A percentile compares a stretch with the other conserved stretches of the same genome.
phyloP scores from a whole-genome alignment of 2,113 vertebrate species.

The Callopanchax toddi region DNA sequence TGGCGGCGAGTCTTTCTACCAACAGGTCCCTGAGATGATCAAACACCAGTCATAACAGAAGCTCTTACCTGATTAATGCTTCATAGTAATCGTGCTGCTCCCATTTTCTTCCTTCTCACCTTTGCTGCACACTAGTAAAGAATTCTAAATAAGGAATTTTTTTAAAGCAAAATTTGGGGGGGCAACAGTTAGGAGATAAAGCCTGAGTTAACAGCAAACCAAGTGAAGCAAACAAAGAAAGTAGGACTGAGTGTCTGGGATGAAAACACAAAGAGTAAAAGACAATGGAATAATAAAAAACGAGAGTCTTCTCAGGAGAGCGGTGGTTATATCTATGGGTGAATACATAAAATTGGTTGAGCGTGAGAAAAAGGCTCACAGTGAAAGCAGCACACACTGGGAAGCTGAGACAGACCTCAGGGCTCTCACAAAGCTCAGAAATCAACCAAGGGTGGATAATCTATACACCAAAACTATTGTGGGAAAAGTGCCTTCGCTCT shows the following conservation, averaged over 20 bases:
- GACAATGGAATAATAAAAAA: conserved; percentile 34
- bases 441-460: conserved; percentile 71
- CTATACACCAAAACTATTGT: conserved; percentile 68
- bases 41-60: no score
- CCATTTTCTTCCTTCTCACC: not conserved
- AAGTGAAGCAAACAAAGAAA: not conserved
- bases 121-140: not conserved
- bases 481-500: conserved; percentile 65
- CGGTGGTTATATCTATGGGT: conserved; percentile 61
- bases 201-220: not conserved
- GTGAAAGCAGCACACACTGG: conserved; percentile 49
- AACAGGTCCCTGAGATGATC: no score
- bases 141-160: not conserved
- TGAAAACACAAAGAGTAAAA: conserved; percentile 28
- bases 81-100: not conserved
- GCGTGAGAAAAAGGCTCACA: conserved; percentile 65
- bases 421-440: conserved; percentile 63
- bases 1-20: no score
- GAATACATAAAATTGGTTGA: conserved; percentile 71
- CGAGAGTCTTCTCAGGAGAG: conserved; percentile 46
- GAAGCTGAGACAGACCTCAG: conserved; percentile 65
- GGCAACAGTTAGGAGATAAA: not conserved
- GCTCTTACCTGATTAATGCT: not conserved
- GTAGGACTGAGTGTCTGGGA: conserved; percentile 3
- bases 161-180: not conserved